Evolutionary conservation across 2,797 vertebrate genomes (phyloP), one percentile per base, ranked within the genome.

Genomic region (Neoniphon sammara): DNA sequence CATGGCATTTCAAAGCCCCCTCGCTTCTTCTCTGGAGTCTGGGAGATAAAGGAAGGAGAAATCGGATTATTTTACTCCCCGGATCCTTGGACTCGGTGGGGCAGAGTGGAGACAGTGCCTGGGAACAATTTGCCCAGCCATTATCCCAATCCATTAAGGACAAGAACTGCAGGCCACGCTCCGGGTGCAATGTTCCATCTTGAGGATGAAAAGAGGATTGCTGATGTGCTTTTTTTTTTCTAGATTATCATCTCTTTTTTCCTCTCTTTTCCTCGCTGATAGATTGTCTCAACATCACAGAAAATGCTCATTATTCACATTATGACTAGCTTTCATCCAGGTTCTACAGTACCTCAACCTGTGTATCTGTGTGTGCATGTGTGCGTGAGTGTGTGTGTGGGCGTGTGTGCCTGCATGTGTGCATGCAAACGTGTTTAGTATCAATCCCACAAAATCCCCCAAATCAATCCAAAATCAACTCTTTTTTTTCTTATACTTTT

Each of bases 101-200:
- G 81, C 82, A 79, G 78, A 88, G 86, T 65, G 77, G 90, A 86
- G 89, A 93, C 87, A 82, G 84, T 88, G 91, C 93, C 92, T 94
- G 93, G 93, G 94, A 95, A 94, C 93, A 85, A 93, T 94, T 92
- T 94, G 91, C 92, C 87, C 87, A 71, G 85, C 91, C 90, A 93
- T 93, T 93, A 94, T 93, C 88, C 87, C 86, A 77, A 80, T 92
- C 91, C 88, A 90, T 93, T 93, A 91, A 86, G 89, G 89, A 91
- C 88, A 87, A 90, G 90, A 91, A 91, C 88, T 89, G 86, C 79
- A 84, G 82, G 88, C 89, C 89, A 88, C 71, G 82, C 87, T 93
- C 86, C 77, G 54, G 83, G 83, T 86, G 81, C 57, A 63, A 87
- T 87, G 89, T 89, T 86, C 83, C 79, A 86, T 87, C 62, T 9